Percentiles rank a stretch among this genome's conserved stretches.
Conservation (phyloP, 2,113 vertebrate genomes). For the Caloenas nicobarica region DNA sequence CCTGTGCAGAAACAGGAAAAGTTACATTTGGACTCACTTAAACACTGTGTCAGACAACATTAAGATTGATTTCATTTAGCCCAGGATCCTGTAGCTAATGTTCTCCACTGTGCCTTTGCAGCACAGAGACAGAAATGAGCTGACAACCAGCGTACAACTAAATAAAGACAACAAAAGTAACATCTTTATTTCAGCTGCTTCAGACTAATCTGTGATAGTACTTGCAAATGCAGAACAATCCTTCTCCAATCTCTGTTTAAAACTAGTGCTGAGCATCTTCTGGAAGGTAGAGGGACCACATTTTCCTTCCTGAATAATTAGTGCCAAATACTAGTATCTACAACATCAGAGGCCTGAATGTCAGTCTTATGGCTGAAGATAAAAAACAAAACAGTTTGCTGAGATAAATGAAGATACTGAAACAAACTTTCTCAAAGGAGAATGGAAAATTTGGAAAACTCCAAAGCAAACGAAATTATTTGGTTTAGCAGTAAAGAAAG, state of each 20-base stretch:
- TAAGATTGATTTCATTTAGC: background rate
- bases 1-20: background rate
- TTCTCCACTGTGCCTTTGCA: background rate
- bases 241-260: background rate
- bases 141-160: background rate
- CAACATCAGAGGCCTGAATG: background rate
- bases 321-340: background rate
- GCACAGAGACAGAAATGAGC: background rate
- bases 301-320: background rate
- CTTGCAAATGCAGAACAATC: background rate
- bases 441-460: background rate
- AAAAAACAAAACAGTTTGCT: background rate
- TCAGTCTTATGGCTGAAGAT: background rate
- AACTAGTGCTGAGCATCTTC: background rate
- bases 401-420: background rate
- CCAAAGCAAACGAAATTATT: background rate
- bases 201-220: background rate
- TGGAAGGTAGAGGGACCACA: background rate
- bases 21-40: background rate
- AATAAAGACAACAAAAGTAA: background rate
- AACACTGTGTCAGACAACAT: background rate
- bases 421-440: background rate
- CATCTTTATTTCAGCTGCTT: background rate
- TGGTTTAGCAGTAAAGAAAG: background rate
- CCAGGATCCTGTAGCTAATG: background rate